Conservation (phyloP, 1,140 invertebrate genomes). For the Trichonephila clavata region DNA sequence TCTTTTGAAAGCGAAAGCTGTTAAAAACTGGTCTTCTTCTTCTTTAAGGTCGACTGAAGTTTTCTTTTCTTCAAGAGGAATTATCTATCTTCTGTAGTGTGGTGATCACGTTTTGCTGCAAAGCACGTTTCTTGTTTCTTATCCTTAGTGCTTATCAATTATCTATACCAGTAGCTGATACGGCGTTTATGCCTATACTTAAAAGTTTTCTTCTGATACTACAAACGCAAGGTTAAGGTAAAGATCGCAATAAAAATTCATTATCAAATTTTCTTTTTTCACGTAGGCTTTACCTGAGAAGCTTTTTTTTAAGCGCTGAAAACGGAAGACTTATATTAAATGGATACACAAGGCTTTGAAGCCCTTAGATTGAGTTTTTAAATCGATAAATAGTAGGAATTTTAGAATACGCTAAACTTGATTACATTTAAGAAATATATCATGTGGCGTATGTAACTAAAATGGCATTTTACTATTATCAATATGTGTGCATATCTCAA, state of each 20-base stretch:
- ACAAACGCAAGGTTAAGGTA: too few relatives aligned
- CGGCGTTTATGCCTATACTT: constrained; percentile 42
- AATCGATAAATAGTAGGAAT: neutral
- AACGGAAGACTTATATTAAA: neutral
- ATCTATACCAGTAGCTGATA: constrained; percentile 53
- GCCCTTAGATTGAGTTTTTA: neutral
- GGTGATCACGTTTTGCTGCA: constrained; percentile 47
- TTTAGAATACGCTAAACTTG: too few relatives aligned
- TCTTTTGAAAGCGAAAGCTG: constrained; percentile 51
- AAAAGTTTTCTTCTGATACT: constrained; percentile 20
- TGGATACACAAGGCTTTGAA: neutral
- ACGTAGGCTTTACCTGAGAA: neutral
- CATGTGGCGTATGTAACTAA: too few relatives aligned
- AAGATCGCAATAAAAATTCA: constrained; percentile 35
- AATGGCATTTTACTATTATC: too few relatives aligned
- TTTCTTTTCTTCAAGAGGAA: constrained; percentile 51
- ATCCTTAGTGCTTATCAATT: constrained; percentile 48
- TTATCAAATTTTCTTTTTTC: neutral
- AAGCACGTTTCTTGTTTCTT: constrained; percentile 64
- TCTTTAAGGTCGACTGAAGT: neutral
- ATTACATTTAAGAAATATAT: too few relatives aligned
- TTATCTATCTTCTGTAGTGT: constrained; percentile 45
- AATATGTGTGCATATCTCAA: too few relatives aligned
- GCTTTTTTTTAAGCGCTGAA: neutral
- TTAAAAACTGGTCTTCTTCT: constrained; percentile 45